Evolutionary conservation across 2,888 invertebrate species (phyloP).

Genomic region (Lycophotia porphyrea): DNA sequence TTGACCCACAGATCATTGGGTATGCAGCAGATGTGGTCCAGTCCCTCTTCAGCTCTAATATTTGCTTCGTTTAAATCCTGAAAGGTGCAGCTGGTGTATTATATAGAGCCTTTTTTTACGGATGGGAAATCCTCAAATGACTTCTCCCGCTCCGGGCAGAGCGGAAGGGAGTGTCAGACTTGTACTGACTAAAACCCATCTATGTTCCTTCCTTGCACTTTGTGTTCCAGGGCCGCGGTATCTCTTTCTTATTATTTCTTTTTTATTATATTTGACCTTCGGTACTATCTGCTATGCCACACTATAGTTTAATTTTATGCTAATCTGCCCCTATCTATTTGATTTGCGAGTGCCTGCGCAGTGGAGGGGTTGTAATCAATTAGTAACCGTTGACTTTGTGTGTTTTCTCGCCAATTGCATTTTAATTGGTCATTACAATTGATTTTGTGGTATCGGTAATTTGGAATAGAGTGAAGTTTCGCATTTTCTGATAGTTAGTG

Average conservation of each 20-base stretch:
- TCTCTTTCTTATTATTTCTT: too few relatives aligned
- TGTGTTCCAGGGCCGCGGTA: too few relatives aligned
- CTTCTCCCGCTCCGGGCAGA: too few relatives aligned
- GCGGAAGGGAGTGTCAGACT: too few relatives aligned
- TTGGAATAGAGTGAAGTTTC: not conserved
- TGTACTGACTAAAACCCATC: too few relatives aligned
- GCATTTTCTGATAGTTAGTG: not conserved
- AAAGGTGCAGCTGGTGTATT: not conserved
- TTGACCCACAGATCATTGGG: too few relatives aligned
- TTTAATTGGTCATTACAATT: conserved; percentile 37
- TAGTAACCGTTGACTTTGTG: conserved; percentile 45
- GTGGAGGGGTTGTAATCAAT: conserved; percentile 50
- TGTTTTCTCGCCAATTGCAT: conserved; percentile 44
- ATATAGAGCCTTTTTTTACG: too few relatives aligned
- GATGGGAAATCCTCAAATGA: too few relatives aligned
- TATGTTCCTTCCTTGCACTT: too few relatives aligned
- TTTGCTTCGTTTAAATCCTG: not conserved
- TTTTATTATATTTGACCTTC: conserved; percentile 21
- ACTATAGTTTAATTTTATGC: conserved; percentile 61
- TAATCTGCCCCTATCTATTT: conserved; percentile 60
- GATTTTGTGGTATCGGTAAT: conserved; percentile 23
- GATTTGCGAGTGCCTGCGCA: conserved; percentile 59
- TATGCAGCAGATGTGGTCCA: too few relatives aligned
- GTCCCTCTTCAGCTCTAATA: too few relatives aligned
- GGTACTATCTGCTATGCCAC: not conserved